These are phyloP conservation scores for Hydractinia echinata DNA, from an alignment of 30 jellyfish, hydroid and myxozoan species.

Conservation along the genomic window DNA sequence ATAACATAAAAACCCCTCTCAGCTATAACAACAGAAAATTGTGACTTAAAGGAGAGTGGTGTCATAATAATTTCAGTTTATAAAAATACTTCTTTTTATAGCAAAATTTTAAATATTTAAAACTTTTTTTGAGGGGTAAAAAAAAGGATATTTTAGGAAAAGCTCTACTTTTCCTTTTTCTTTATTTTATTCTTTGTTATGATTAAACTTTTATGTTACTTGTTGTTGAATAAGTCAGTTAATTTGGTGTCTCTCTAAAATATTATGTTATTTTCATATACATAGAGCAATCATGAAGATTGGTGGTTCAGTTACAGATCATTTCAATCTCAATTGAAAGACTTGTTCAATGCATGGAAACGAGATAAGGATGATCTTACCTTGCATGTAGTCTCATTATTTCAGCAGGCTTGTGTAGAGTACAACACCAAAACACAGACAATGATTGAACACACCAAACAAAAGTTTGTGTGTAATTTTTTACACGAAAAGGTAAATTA, in stretches of 20 bases:
- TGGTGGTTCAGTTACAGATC: conserved; percentile 62
- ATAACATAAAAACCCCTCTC: no score
- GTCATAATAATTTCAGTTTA: no score
- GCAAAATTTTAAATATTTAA: no score
- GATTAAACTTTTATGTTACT: neutral
- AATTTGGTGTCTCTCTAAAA: no score
- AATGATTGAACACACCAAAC: conserved; percentile 44
- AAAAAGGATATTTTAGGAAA: no score
- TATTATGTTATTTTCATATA: neutral
- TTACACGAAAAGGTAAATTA: conserved; percentile 53
- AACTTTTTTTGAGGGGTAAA: no score
- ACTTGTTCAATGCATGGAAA: conserved; percentile 60
- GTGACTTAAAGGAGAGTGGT: no score
- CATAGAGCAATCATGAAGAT: conserved; percentile 57
- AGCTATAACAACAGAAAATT: no score
- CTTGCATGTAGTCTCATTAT: conserved; percentile 40
- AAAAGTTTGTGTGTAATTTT: conserved; percentile 45
- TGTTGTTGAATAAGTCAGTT: no score
- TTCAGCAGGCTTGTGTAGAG: conserved; percentile 46
- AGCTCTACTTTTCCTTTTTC: no score
- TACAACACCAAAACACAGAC: conserved; percentile 40
- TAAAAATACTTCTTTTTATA: no score
- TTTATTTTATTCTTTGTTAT: neutral
- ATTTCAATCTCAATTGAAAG: conserved; percentile 61
- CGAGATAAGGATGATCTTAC: conserved; percentile 66